Evolutionary conservation across 2,113 vertebrate species (phyloP).

Genomic region (Calonectris borealis): DNA sequence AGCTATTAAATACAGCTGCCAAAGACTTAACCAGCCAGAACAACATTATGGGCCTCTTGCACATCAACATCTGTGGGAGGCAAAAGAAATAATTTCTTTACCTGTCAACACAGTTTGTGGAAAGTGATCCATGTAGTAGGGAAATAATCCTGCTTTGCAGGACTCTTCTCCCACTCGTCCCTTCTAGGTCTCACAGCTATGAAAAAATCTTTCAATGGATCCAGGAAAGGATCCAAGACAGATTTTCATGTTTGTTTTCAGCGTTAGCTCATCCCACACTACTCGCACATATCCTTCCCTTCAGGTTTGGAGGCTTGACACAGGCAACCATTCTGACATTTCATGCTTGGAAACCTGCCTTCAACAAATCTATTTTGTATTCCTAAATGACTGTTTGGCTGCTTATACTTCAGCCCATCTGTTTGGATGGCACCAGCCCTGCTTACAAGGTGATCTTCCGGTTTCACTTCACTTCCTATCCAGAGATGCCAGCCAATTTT

Average conservation of each 20-base stretch:
- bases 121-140: background rate
- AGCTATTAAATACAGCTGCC: constrained; percentile 17
- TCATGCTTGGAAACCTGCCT: constrained; percentile 13
- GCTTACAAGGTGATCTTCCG: constrained; percentile 63
- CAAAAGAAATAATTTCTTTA: background rate
- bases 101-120: background rate
- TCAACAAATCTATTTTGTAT: constrained; percentile 32
- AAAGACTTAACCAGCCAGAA: background rate
- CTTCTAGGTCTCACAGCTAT: background rate
- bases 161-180: background rate
- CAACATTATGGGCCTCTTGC: background rate
- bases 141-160: background rate
- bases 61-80: background rate
- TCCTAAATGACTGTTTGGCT: constrained; percentile 15
- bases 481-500: background rate
- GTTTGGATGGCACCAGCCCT: constrained; percentile 55
- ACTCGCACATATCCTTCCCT: background rate
- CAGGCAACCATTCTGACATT: background rate
- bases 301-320: background rate
- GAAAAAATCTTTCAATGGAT: background rate
- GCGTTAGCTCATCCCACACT: background rate
- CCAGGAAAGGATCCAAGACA: constrained; percentile 31
- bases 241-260: constrained; percentile 7
- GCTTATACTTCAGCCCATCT: constrained; percentile 39
- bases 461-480: background rate